Evolutionary conservation across 2,797 vertebrate genomes (phyloP), one percentile per base, ranked within the genome.

Genomic region (Melanotaenia nigrans): DNA sequence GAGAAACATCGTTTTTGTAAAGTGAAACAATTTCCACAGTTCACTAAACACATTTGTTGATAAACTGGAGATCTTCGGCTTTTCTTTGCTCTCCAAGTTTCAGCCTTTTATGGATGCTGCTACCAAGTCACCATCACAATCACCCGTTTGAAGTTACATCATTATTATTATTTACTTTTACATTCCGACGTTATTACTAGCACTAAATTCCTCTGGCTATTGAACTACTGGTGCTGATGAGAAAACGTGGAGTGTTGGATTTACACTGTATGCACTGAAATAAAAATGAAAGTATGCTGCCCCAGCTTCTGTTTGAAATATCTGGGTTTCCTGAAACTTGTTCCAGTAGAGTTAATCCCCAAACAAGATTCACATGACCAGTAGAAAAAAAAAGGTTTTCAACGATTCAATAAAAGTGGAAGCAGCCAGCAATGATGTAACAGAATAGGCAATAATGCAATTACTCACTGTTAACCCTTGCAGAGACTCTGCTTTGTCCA

Each of bases 381-480:
- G 1, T 61, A 35, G 1, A 28, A 28, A 28, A 1, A 25, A 51
- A 32, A 47, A 1, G 36, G 24, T 30, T 65, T 36, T 16, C 0
- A 0, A 61, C 65, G 2, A 30, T 79, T 32, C 45, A 69, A 55
- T 64, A 40, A 64, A 1, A 62, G 24, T 0, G 62, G 73, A 69
- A 32, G 47, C 45, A 47, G 56, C 58, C 64, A 20, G 3, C 7
- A 0, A 65, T 58, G 38, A 68, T 28, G 65, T 54, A 70, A 68
- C 68, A 59, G 38, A 67, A 61, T 2, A 5, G 72, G 51, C 35
- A 69, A 57, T 53, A 24, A 55, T 33, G 57, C 60, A 70, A 30
- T 83, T 76, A 77, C 70, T 65, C 71, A 63, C 61, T 42, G 62
- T 81, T 82, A 82, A 75, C 76, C 56, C 68, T 58, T 12, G 16